Evolutionary conservation across 1,140 invertebrate genomes (phyloP), one percentile per base, ranked within the genome.

Genomic region (Drosophila kohkoa): DNA sequence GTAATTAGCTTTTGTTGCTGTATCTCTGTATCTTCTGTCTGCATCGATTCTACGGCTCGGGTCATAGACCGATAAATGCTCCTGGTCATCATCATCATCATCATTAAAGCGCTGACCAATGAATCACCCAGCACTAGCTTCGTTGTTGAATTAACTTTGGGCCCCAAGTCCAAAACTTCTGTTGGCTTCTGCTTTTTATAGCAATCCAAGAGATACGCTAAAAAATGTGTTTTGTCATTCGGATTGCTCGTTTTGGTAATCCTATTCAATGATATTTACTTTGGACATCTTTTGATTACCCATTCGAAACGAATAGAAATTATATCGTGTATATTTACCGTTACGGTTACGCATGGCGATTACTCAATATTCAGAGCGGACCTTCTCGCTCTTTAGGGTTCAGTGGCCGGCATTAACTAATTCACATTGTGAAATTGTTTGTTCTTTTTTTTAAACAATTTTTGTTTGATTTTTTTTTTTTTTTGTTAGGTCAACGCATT

Each of bases 401-500:
- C 82, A 72, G 59, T 79, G 67, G 54, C 74, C 81, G 16, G 30
- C 62, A 32, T 54, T 79, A 66, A 49, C 43, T 75, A 58, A 66
- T 73, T 66, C 15, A 5, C 1, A 15, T 32, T 52, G n/a, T 52
- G 48, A 7, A n/a, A 28, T 46, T 70, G 25, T 57, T 54, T 63
- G 30, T 16, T 7, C 45, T 48, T 54, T 82, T 30, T 93, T 94
- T 15, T 94, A 97, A 0, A 25, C 3, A 25, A 25, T 25, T 25
- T 25, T 25, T 25, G 20, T 3, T 25, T 25, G 20, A 4, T 25
- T 20, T 20, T 3, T 20, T 20, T 20, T 16, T 1, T 51, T 48
- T 54, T 82, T 30, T 93, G 94, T 15, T 94, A 97, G 96, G 95
- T 82, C 96, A 97, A 94, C 95, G 96, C 93, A 97, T 97, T 93